Base-by-base conservation (phyloP, 1,140 invertebrate species). In the Solenopsis invicta region DNA sequence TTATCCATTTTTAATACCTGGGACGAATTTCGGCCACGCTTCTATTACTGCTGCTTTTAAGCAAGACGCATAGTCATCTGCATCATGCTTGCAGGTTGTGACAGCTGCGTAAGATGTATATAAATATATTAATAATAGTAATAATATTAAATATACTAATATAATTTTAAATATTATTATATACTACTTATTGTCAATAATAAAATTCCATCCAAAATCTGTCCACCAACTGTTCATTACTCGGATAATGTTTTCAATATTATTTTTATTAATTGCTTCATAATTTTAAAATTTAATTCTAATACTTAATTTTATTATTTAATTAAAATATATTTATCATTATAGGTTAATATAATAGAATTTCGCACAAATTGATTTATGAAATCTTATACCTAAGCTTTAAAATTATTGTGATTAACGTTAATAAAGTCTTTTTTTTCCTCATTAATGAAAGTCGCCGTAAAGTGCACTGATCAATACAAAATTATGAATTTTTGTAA, bases 11-110 rank as follows among this genome's bases (percentile, higher is more conserved):
- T 24, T 71, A 81, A 91, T 85, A 95, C 94, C 95, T 91, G 92
- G 86, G 34, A 94, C 16, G 21, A 95, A 90, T 10, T 87, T 91
- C 74, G 94, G 92, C 94, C 94, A 95, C 90, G 94, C 89, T 87
- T 95, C 95, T 85, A 95, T 94, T 45, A 95, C 88, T 2, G 95
- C 94, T 16, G 94, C 91, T 88, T 94, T 93, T 67, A 95, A 59
- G 37, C 95, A 95, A 56, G 94, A 95, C 29, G 94, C 90, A 67
- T 94, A 95, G 80, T 95, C 94, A 48, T 89, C 52, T 12, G 92
- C 82, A 41, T 93, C 92, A 56, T 76, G 92, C 9, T 94, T 94
- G 87, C 95, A 95, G 10, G 93, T 92, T 50, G 94, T 95, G n/a
- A 94, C 61, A 48, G 87, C 76, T 48, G 67, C 59, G 45, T 94